Evolutionary conservation across 2,888 invertebrate genomes (phyloP).

Genomic region (Tanypteryx hageni): DNA sequence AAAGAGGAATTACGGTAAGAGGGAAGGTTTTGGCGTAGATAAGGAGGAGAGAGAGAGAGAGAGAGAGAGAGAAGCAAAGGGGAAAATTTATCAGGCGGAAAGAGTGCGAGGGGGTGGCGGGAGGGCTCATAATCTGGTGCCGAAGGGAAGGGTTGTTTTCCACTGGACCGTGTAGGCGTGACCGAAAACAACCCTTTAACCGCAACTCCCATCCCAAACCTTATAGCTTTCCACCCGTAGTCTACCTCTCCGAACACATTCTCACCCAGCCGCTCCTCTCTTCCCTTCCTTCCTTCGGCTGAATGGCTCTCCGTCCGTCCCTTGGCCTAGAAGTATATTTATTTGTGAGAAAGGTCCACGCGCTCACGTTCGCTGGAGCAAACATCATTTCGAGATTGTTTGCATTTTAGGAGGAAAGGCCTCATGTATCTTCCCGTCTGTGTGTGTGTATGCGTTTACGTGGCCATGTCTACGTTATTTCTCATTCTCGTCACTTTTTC

Average conservation of each 20-base stretch:
- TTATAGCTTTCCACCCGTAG: not conserved
- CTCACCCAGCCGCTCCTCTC: too few species aligned
- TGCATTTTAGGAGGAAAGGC: not conserved
- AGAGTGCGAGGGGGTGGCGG: not conserved
- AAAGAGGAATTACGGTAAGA: not conserved
- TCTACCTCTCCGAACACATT: not conserved
- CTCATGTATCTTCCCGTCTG: not conserved
- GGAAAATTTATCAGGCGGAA: constrained; percentile 11
- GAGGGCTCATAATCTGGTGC: not conserved
- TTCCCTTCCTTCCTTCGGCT: not conserved
- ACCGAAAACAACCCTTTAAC: constrained; percentile 9
- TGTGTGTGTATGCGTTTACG: not conserved
- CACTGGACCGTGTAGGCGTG: not conserved
- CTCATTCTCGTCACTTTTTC: not conserved
- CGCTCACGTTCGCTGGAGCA: not conserved
- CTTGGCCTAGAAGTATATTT: not conserved
- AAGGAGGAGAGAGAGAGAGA: not conserved
- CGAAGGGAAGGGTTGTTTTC: not conserved
- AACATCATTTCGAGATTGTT: not conserved
- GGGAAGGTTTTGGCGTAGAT: too few species aligned
- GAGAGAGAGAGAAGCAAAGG: not conserved
- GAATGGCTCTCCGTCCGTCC: not conserved
- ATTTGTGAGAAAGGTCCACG: not conserved
- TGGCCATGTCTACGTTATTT: not conserved
- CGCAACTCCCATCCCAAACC: not conserved